A percentile compares a stretch with the other conserved stretches of the same genome.
Conservation (phyloP, 2,113 vertebrate species). For the Rhipidura dahli region DNA sequence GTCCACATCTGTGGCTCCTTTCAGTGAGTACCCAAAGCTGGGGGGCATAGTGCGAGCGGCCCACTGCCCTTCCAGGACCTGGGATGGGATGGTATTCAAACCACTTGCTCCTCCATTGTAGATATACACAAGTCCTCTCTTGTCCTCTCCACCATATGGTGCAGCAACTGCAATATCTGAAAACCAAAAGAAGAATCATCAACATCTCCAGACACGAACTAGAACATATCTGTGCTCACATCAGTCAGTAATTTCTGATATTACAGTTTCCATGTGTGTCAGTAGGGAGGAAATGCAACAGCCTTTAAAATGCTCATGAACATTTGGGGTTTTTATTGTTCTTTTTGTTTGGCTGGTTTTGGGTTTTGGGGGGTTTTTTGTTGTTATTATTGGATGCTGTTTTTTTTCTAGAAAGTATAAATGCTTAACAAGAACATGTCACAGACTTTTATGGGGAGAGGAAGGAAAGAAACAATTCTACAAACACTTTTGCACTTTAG, state of each 20-base stretch:
- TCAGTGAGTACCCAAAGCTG: slow-evolving; percentile 94
- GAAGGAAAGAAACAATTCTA: background rate
- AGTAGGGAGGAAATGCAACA: background rate
- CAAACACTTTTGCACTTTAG: background rate
- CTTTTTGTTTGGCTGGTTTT: background rate
- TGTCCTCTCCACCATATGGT: slow-evolving; percentile 87
- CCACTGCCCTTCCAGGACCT: slow-evolving; percentile 89
- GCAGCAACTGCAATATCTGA: slow-evolving; percentile 91
- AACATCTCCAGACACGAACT: background rate
- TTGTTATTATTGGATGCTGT: background rate
- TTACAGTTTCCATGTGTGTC: background rate
- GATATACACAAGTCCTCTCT: slow-evolving; percentile 88
- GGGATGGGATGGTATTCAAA: slow-evolving; percentile 78
- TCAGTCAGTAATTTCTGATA: background rate
- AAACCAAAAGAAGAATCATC: background rate
- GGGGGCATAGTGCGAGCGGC: slow-evolving; percentile 87
- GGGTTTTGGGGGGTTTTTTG: background rate
- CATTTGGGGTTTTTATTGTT: background rate
- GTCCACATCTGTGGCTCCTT: slow-evolving; percentile 92
- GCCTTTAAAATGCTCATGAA: background rate
- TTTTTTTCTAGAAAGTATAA: background rate
- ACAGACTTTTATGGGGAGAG: background rate
- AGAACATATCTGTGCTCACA: background rate
- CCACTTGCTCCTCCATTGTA: slow-evolving; percentile 87
- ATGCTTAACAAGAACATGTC: background rate